phyloP scores from a whole-genome alignment of 2,888 invertebrate species.

The Cyclophora albipunctata region DNA sequence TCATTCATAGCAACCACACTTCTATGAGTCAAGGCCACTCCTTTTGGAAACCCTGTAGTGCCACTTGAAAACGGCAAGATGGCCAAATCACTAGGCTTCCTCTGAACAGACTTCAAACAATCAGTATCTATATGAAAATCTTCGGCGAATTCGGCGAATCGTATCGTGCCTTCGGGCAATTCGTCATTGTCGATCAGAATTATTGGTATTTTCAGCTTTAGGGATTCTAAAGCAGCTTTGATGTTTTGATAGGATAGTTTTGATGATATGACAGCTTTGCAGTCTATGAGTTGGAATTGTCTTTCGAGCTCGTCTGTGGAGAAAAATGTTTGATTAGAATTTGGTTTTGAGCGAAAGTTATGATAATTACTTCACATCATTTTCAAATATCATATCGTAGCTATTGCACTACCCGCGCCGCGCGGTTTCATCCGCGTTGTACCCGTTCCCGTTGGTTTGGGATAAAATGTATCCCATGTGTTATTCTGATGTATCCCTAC shows the following conservation, averaged over 20 bases:
- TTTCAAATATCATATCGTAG: too few species aligned
- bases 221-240: slow-evolving; percentile 55
- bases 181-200: slow-evolving; percentile 57
- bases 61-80: slow-evolving; percentile 90
- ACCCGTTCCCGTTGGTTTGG: too few species aligned
- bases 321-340: background rate
- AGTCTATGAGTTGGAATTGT: slow-evolving; percentile 76
- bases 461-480: too few species aligned
- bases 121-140: slow-evolving; percentile 67
- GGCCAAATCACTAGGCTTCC: slow-evolving; percentile 75
- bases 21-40: slow-evolving; percentile 79
- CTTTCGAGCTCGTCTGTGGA: slow-evolving; percentile 81
- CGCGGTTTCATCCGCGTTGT: too few species aligned
- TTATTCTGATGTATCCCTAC: too few species aligned
- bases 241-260: slow-evolving; percentile 68
- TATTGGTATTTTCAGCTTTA: slow-evolving; percentile 67
- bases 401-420: background rate
- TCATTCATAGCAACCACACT: slow-evolving; percentile 70
- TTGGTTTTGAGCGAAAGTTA: too few species aligned
- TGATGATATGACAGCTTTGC: slow-evolving; percentile 79
- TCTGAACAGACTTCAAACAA: slow-evolving; percentile 57
- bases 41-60: slow-evolving; percentile 89
- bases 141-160: slow-evolving; percentile 78
- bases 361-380: too few species aligned
- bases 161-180: slow-evolving; percentile 75